Base-by-base conservation (phyloP, 2,797 vertebrate genomes). In the Muscicapa striata region DNA sequence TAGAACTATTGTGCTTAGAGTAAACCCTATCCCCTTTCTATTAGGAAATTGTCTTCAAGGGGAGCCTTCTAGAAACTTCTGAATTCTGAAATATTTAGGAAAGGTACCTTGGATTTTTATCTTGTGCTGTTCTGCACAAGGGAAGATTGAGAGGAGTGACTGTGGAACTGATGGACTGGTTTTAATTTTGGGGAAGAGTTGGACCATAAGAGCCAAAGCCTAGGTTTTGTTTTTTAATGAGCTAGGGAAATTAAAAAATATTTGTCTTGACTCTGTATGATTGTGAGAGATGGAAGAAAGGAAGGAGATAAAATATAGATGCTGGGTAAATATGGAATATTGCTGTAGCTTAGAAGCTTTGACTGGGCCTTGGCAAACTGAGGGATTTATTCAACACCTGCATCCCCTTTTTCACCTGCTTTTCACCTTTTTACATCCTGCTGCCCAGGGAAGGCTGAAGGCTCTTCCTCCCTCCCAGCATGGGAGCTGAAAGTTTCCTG, bases 231-330 rank as follows among this genome's bases (percentile, higher is more conserved):
- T 93, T 94, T 84, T 90, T 84, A 92, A 91, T 84, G 89, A 94
- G 57, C 63, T n/a, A 13, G 22, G 62, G 45, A 88, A 92, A 90
- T 94, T 94, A 93, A 91, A 91, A 94, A 91, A 29, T 92, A 79
- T 84, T 92, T 89, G 24, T 85, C 83, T 91, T 95, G 63, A 45
- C 32, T 84, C 46, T 27, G 4, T 85, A 6, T 38, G 79, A 16
- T 29, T 30, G 27, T 51, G 62, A 84, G 54, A 49, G 38, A 57
- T 13, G 20, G 62, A 75, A 51, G 34, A 27, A 52, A 64, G 46
- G 48, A 61, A 63, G 36, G 45, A 63, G 34, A 36, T 63, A 58
- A 74, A 94, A 70, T 52, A 46, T 4, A 62, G 51, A 26, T 45
- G 45, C 15, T 18, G 30, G 45, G 32, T 78, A 78, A 93, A 70